Evolutionary conservation across 2,888 invertebrate species (phyloP).

Genomic region (Agrenia bidenticulata): DNA sequence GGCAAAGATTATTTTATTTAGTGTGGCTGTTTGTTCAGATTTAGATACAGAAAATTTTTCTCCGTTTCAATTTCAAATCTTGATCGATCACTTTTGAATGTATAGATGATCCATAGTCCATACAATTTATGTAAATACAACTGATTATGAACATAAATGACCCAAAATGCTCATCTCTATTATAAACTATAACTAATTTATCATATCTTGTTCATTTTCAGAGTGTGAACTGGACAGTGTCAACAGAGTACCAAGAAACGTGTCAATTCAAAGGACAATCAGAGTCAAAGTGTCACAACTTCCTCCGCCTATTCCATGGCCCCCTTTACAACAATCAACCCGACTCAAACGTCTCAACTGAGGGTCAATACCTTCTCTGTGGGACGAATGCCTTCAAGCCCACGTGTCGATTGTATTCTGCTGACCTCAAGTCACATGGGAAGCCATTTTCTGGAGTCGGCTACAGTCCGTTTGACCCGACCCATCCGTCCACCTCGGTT

Average conservation of each 20-base stretch:
- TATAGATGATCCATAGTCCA: too few species aligned
- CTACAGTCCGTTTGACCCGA: slow-evolving; percentile 89
- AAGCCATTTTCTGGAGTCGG: slow-evolving; percentile 79
- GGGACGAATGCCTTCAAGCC: slow-evolving; percentile 95
- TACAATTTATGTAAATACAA: too few species aligned
- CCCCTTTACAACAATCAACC: slow-evolving; percentile 35
- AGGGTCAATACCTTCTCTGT: slow-evolving; percentile 77
- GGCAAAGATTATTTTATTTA: too few species aligned
- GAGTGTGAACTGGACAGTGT: slow-evolving; percentile 54
- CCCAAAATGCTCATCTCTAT: too few species aligned
- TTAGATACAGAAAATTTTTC: too few species aligned
- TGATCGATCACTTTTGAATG: too few species aligned
- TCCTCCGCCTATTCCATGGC: slow-evolving; percentile 75
- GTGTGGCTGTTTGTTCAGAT: too few species aligned
- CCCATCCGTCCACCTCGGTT: slow-evolving; percentile 92
- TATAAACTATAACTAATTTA: too few species aligned
- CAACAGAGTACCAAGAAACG: slow-evolving; percentile 41
- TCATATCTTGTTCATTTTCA: slow-evolving; percentile 51
- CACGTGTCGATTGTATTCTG: slow-evolving; percentile 74
- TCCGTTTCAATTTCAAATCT: too few species aligned
- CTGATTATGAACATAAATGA: too few species aligned
- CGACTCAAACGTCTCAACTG: slow-evolving; percentile 54
- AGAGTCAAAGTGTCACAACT: slow-evolving; percentile 84
- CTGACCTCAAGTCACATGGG: slow-evolving; percentile 38
- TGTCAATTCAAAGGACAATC: slow-evolving; percentile 55